phyloP scores from a whole-genome alignment of 2,797 vertebrate species.

The Trachurus trachurus region DNA sequence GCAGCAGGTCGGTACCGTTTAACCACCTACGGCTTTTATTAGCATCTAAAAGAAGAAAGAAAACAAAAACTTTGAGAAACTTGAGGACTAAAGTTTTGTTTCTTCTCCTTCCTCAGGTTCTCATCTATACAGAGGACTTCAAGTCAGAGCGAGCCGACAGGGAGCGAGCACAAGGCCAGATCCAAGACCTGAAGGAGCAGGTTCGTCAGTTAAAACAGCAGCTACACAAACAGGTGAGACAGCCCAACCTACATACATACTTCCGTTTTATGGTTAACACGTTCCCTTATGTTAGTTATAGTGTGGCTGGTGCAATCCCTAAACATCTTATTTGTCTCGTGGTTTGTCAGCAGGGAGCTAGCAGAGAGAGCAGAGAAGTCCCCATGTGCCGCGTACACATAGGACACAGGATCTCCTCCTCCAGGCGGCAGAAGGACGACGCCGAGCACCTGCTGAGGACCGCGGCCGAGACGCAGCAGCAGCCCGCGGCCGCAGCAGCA shows the following conservation, averaged over 20 bases:
- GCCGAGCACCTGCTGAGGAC: constrained; percentile 78
- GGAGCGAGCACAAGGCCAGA: constrained; percentile 92
- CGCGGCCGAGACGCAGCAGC: constrained; percentile 71
- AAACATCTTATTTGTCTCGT: background rate
- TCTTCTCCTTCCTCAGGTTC: constrained; percentile 81
- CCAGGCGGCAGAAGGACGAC: constrained; percentile 65
- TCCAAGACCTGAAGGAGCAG: constrained; percentile 91
- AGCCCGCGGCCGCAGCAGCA: constrained; percentile 6
- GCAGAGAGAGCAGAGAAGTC: constrained; percentile 78
- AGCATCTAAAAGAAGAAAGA: too few relatives aligned
- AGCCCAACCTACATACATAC: too few relatives aligned
- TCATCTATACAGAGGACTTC: constrained; percentile 94
- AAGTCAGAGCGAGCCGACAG: constrained; percentile 92
- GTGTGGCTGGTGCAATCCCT: background rate
- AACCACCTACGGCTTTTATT: background rate
- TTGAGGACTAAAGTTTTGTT: background rate
- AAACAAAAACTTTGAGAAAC: background rate
- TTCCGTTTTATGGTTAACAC: background rate
- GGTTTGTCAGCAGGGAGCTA: constrained; percentile 58
- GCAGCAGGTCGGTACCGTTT: constrained; percentile 89
- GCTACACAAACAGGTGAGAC: constrained; percentile 87
- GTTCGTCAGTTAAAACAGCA: constrained; percentile 86
- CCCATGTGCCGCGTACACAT: constrained; percentile 79
- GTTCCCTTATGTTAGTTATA: too few relatives aligned
- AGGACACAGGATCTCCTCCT: constrained; percentile 80